Conservation (phyloP, 2,113 vertebrate species). For the Rostratula benghalensis region DNA sequence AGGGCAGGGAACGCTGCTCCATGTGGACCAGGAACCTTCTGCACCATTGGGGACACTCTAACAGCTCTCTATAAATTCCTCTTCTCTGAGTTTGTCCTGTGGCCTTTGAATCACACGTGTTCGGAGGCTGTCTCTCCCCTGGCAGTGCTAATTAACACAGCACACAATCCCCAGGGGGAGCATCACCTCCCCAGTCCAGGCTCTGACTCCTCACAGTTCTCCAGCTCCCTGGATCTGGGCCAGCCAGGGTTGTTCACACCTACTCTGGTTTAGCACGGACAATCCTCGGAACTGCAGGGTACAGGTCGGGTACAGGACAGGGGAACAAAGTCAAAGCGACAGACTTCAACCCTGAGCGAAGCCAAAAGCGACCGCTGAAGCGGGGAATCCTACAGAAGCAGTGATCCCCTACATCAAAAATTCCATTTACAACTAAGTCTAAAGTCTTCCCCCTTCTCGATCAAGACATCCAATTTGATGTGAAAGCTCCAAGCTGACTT, state of each 20-base stretch:
- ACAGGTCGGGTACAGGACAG: background rate
- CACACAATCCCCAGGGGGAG: background rate
- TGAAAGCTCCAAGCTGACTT: background rate
- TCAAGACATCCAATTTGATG: background rate
- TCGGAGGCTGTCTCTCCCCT: background rate
- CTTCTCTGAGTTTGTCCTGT: background rate
- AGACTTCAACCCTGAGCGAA: background rate
- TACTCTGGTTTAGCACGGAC: background rate
- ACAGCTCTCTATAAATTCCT: background rate
- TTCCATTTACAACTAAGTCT: background rate
- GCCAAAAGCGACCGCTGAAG: background rate
- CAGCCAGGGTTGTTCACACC: background rate
- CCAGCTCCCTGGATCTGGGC: background rate
- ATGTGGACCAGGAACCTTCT: background rate
- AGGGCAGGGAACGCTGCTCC: background rate
- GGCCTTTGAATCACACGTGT: background rate
- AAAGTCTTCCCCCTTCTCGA: background rate
- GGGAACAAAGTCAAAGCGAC: background rate
- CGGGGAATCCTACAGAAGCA: background rate
- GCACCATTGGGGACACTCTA: background rate
- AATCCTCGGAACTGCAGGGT: background rate
- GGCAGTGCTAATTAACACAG: background rate
- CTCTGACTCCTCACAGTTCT: background rate
- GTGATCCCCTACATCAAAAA: background rate
- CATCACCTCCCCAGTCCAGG: background rate